phyloP scores from a whole-genome alignment of 1,140 invertebrate genomes.

The Dendrolimus kikuchii region DNA sequence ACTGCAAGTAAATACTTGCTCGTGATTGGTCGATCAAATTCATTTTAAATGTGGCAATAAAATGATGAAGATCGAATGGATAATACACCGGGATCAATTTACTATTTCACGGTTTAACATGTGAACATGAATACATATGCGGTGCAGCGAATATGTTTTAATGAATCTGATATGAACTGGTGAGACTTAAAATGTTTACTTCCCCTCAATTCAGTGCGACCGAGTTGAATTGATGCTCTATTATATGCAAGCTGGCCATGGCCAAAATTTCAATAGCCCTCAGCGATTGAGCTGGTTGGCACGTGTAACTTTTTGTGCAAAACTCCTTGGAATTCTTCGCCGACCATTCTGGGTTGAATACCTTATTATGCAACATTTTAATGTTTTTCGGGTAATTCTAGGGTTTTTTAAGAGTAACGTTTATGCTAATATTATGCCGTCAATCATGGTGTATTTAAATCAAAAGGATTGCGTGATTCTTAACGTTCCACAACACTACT shows the following conservation, averaged over 20 bases:
- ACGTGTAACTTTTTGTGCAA: slow-evolving; percentile 70
- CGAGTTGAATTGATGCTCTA: slow-evolving; percentile 49
- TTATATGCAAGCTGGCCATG: slow-evolving; percentile 54
- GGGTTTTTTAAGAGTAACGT: slow-evolving; percentile 23
- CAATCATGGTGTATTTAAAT: slow-evolving; percentile 19
- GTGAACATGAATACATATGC: slow-evolving; percentile 5
- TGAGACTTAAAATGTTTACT: slow-evolving; percentile 19
- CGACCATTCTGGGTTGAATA: slow-evolving; percentile 50
- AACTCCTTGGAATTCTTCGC: slow-evolving; percentile 60
- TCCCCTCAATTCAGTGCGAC: slow-evolving; percentile 31
- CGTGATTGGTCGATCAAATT: slow-evolving; percentile 15
- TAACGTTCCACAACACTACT: too few relatives aligned
- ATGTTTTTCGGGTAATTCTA: slow-evolving; percentile 28
- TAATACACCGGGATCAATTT: slow-evolving; percentile 18
- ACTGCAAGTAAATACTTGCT: slow-evolving; percentile 10
- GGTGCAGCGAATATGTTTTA: slow-evolving; percentile 1
- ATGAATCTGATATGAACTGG: slow-evolving; percentile 8
- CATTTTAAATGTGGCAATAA: slow-evolving; percentile 16
- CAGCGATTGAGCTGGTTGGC: slow-evolving; percentile 56
- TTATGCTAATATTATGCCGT: slow-evolving; percentile 29
- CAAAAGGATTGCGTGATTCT: slow-evolving; percentile 26
- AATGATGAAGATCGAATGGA: slow-evolving; percentile 17
- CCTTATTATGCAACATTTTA: slow-evolving; percentile 65
- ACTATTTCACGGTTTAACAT: slow-evolving; percentile 21
- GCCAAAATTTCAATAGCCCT: slow-evolving; percentile 64